Base-by-base conservation (phyloP, 2,797 vertebrate species). In the Paramormyrops hopkinsi region DNA sequence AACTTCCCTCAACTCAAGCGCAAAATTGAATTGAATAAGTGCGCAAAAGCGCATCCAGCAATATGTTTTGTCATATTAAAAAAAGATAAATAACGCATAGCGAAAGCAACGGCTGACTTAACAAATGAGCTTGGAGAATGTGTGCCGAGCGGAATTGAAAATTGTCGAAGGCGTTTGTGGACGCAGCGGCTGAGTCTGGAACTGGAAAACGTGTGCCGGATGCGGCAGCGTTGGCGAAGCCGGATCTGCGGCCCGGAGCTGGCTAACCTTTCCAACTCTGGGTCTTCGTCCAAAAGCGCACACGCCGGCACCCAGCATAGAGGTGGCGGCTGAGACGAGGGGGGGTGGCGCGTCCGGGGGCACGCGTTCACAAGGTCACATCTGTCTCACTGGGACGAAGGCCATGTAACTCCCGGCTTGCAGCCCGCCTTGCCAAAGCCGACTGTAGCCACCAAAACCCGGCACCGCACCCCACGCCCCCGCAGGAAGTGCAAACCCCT, bases 351-450 rank as follows among this genome's bases (percentile, higher is more conserved):
- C 5, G 51, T 85, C 91, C 46, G 90, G 91, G 76, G 41, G 91
- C 93, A 95, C 93, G 92, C 95, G 94, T 94, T 94, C 93, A 91
- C 94, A 94, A 95, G 94, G 94, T 96, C 95, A 96, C 94, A 96
- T 94, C 94, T 95, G 95, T 93, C 93, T 94, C 91, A 88, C 65
- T 88, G 93, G 93, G 76, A 33, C 48, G 22, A 46, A 82, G 76
- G 76, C 76, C 76, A 82, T 44, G 41, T 82, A n/a, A 82, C 41
- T 82, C 83, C 83, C 93, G 92, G 91, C 92, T 92, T 92, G 92
- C 92, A 92, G 85, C 92, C 91, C 93, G 90, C 9, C 91, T 92
- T 94, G 94, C 93, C 93, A 92, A 19, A 90, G 46, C 89, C 59
- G n/a, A 89, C 25, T 82, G 51, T 12, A 54, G 82, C 46, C 82